Conservation (phyloP, 1,140 invertebrate species). For the Drosophila gunungcola region DNA sequence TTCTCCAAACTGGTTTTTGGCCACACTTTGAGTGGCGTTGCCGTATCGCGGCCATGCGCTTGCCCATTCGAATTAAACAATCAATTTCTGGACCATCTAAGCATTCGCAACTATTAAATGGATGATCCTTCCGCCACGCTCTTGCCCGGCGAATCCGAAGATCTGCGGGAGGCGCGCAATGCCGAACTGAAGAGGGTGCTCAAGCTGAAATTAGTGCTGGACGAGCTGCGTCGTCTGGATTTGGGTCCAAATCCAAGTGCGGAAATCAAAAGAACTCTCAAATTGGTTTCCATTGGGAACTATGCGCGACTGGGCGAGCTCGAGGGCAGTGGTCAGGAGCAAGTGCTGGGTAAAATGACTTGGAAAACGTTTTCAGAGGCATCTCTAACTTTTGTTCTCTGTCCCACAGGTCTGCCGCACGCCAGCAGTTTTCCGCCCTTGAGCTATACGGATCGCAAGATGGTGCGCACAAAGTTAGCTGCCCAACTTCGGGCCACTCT, state of each 20-base stretch:
- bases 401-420: constrained; percentile 39
- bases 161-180: constrained; percentile 44
- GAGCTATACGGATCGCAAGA: constrained; percentile 61
- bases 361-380: neutral
- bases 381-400: neutral
- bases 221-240: constrained; percentile 36
- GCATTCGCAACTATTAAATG: constrained; percentile 13
- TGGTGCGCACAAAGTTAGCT: constrained; percentile 32
- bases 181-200: constrained; percentile 49
- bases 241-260: constrained; percentile 15
- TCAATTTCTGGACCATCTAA: neutral
- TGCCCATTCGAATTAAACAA: constrained; percentile 19
- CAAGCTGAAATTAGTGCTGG: constrained; percentile 54
- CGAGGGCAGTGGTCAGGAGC: constrained; percentile 13
- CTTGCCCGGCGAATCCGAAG: constrained; percentile 34
- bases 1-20: neutral
- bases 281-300: constrained; percentile 47
- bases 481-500: constrained; percentile 31
- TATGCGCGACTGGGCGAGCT: constrained; percentile 40
- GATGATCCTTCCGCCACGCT: constrained; percentile 42
- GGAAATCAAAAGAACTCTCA: constrained; percentile 48
- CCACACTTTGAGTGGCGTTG: neutral
- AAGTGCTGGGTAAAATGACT: constrained; percentile 45
- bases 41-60: constrained; percentile 2
- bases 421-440: constrained; percentile 27